These are phyloP conservation scores for Zaprionus camerounensis DNA, from an alignment of 1,140 invertebrate genomes.

Conservation along the genomic window DNA sequence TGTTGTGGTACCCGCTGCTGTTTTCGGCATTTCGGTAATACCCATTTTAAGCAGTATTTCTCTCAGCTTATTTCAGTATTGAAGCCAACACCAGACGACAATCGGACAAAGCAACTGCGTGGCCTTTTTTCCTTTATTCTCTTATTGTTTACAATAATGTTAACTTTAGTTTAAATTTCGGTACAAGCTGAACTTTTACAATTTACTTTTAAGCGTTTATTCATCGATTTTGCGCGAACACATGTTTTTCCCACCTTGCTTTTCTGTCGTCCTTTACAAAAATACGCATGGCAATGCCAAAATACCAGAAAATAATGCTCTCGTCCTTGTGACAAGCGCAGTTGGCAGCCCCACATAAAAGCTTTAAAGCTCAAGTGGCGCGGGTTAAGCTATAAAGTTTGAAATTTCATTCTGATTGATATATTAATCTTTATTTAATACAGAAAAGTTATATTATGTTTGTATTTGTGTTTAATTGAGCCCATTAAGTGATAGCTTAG, in stretches of 20 bases:
- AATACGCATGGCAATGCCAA: constrained; percentile 27
- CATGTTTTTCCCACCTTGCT: constrained; percentile 52
- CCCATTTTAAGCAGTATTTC: constrained; percentile 60
- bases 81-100: not conserved
- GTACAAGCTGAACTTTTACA: constrained; percentile 27
- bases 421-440: not conserved
- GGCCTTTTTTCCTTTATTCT: constrained; percentile 16
- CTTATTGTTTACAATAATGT: constrained; percentile 26
- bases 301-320: constrained; percentile 27
- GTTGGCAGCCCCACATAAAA: constrained; percentile 12
- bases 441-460: not conserved
- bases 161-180: constrained; percentile 29
- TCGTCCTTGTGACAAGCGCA: constrained; percentile 16
- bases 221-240: constrained; percentile 75
- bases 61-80: constrained; percentile 13
- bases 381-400: not conserved
- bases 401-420: not conserved
- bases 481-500: constrained; percentile 41
- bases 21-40: constrained; percentile 67
- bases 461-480: constrained; percentile 22
- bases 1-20: constrained; percentile 24
- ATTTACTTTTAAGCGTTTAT: constrained; percentile 43
- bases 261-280: constrained; percentile 33
- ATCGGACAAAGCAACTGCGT: not conserved
- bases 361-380: not conserved